Base-by-base conservation (phyloP, 2,888 invertebrate genomes). In the Morpho helenor region DNA sequence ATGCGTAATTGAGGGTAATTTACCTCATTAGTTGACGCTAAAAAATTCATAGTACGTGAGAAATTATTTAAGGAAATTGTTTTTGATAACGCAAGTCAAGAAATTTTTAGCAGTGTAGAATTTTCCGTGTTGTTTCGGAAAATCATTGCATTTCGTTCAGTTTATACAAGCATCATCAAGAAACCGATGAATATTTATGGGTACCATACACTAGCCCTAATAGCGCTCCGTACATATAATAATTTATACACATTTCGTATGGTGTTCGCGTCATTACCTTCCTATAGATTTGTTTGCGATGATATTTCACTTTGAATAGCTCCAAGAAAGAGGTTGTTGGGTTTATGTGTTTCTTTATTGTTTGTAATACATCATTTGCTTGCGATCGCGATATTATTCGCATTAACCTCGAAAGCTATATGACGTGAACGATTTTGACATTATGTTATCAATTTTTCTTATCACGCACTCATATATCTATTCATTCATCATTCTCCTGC, bases 221-320 rank as follows among this genome's bases (percentile, higher is more conserved):
- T 80, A 83, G 79, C 72, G 76, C 74, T 73, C 71, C 68, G 52
- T 45, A 58, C 57, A 53, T 57, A 63, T 62, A 68, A 74, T 76
- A 72, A 76, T 76, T 77, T 76, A 79, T 74, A 73, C 68, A 68
- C 71, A 70, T 73, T 63, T 76, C 72, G 72, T 72, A 73, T 74
- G 71, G 73, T 73, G 62, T 70, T 70, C 84, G 84, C 81, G 69
- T 84, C 85, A 85, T 84, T 85, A 82, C 83, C 77, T 82, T 79
- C 64, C 72, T 79, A 82, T 80, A 76, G 76, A 77, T 68, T 67
- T 70, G 67, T 67, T 71, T 68, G 64, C 62, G 61, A 63, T 60
- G 61, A 68, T 67, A 67, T 65, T 66, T 66, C 66, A 66, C 56
- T 64, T 59, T 63, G 64, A 68, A 67, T 66, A 63, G 67, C 54